Evolutionary conservation across 2,797 vertebrate genomes (phyloP).

Genomic region (Avahi laniger): DNA sequence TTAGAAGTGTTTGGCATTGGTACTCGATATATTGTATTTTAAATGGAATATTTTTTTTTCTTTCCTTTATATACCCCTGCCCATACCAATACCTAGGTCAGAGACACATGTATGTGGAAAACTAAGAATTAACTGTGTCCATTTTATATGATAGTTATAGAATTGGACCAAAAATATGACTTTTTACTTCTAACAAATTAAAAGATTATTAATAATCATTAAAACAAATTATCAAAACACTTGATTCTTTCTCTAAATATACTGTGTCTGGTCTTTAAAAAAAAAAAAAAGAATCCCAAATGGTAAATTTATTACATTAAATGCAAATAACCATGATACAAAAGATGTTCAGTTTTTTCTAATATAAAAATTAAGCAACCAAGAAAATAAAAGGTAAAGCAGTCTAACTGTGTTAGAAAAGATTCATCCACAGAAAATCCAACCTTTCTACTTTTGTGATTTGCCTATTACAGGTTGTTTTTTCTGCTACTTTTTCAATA

Average conservation of each 20-base stretch:
- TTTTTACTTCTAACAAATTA: neutral
- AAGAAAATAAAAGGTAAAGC: slow-evolving; percentile 17
- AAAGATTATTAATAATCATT: neutral
- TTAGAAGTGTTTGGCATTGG: neutral
- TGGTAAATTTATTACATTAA: neutral
- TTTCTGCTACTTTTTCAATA: slow-evolving; percentile 37
- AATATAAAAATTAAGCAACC: neutral
- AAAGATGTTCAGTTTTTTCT: neutral
- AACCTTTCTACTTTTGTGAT: slow-evolving; percentile 16
- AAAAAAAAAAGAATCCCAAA: neutral
- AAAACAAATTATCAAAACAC: neutral
- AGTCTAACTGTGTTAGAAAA: neutral
- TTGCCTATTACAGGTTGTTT: slow-evolving; percentile 8
- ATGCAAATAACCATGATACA: neutral
- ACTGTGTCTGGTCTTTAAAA: neutral
- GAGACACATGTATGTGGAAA: neutral
- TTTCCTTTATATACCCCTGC: neutral
- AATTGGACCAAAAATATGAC: neutral
- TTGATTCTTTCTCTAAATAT: neutral
- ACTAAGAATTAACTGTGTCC: neutral
- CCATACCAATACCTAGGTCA: neutral
- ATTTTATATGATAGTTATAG: neutral
- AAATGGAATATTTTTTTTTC: neutral
- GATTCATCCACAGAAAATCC: slow-evolving; percentile 23
- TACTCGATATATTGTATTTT: neutral